These are phyloP conservation scores for Euleptes europaea DNA, from an alignment of 2,113 vertebrate genomes.

Conservation along the genomic window DNA sequence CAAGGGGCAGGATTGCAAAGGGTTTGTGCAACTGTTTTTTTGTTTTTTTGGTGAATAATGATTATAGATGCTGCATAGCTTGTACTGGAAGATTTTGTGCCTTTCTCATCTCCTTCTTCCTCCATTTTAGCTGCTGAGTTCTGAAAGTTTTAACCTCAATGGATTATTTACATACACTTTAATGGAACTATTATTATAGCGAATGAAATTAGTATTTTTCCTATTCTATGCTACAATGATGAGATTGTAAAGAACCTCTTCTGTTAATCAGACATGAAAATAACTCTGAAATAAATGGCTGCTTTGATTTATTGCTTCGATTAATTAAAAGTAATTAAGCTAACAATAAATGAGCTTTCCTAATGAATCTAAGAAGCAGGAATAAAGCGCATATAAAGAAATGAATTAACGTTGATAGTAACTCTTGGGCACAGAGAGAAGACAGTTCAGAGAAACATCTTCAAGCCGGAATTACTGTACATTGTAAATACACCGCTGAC, in stretches of 20 bases:
- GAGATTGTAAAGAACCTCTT: slow-evolving; percentile 22
- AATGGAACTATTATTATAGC: slow-evolving; percentile 32
- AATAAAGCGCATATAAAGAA: slow-evolving; percentile 37
- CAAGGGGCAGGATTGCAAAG: neutral
- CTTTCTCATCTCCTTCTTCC: neutral
- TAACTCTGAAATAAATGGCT: slow-evolving; percentile 30
- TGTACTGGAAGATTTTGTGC: neutral
- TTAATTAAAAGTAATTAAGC: slow-evolving; percentile 54
- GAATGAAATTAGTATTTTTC: slow-evolving; percentile 43
- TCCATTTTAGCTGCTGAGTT: neutral
- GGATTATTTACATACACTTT: neutral
- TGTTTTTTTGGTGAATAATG: neutral
- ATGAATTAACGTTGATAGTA: neutral
- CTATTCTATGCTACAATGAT: slow-evolving; percentile 15
- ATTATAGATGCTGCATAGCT: neutral
- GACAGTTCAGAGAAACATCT: slow-evolving; percentile 24
- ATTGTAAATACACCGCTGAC: neutral
- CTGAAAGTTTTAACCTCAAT: slow-evolving; percentile 7
- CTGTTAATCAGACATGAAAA: slow-evolving; percentile 40
- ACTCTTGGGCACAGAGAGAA: slow-evolving; percentile 5
- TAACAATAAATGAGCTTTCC: slow-evolving; percentile 41
- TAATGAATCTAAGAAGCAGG: slow-evolving; percentile 25
- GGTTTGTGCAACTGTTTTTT: neutral
- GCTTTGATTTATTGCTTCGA: slow-evolving; percentile 38
- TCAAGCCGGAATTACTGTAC: slow-evolving; percentile 37